Conservation (phyloP, 2,797 vertebrate species). For the Platalea minor region DNA sequence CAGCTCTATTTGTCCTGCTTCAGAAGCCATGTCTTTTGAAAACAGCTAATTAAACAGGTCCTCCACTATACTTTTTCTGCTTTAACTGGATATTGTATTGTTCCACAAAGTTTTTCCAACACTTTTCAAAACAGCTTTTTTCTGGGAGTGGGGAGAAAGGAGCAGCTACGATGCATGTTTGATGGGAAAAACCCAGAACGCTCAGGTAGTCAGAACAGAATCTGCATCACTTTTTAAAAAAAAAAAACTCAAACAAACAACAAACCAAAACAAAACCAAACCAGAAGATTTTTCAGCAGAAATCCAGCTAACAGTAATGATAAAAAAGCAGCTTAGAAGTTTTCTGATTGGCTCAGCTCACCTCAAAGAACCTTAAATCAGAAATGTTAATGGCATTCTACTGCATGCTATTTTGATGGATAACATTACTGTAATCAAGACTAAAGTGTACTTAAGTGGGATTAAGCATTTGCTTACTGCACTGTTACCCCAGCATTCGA, state of each 20-base stretch:
- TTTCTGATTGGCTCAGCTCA: not conserved
- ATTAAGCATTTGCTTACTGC: not conserved
- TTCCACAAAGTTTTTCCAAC: not conserved
- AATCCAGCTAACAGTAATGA: not conserved
- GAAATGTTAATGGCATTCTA: not conserved
- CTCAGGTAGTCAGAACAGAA: not conserved
- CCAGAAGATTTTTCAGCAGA: not conserved
- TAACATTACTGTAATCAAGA: not conserved
- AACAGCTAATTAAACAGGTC: not conserved
- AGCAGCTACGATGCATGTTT: not conserved
- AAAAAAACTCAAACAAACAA: not conserved
- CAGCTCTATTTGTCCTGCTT: not conserved
- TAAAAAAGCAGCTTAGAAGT: not conserved
- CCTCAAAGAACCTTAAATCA: not conserved
- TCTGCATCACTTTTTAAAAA: not conserved
- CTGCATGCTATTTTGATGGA: not conserved
- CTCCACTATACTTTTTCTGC: not conserved
- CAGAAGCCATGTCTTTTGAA: not conserved
- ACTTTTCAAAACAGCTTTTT: not conserved
- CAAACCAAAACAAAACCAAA: not conserved
- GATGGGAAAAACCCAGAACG: not conserved
- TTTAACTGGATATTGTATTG: not conserved
- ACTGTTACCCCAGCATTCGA: not conserved
- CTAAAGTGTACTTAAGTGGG: not conserved
- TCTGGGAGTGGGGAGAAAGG: not conserved